Evolutionary conservation across 2,888 invertebrate species (phyloP).

Genomic region (Xestia xanthographa): DNA sequence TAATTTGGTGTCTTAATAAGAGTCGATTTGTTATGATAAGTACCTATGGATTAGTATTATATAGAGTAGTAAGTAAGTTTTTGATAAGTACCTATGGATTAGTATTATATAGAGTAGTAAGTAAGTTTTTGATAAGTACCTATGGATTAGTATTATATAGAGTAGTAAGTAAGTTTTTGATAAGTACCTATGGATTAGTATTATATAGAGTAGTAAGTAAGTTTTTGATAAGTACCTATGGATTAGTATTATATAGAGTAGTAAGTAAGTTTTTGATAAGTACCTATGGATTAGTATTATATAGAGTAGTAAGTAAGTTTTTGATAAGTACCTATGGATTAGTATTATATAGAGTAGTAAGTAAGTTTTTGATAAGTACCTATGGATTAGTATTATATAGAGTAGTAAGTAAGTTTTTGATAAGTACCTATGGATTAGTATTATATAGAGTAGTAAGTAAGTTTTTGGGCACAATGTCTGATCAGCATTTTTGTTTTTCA

Average conservation of each 20-base stretch:
- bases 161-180: no score
- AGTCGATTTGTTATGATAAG: neutral
- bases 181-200: neutral
- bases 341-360: neutral
- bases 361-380: no score
- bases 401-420: neutral
- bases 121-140: no score
- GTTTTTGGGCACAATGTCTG: neutral
- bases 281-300: neutral
- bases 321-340: no score
- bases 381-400: neutral
- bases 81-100: no score
- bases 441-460: neutral
- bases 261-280: no score
- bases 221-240: no score
- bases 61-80: no score
- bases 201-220: neutral
- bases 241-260: neutral
- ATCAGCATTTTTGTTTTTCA: no score
- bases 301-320: no score
- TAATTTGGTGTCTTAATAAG: constrained; percentile 45
- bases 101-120: neutral
- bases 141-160: neutral
- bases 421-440: neutral
- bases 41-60: neutral